Conservation (phyloP, 2,113 vertebrate genomes). For the Telmatochromis bifrenatus region DNA sequence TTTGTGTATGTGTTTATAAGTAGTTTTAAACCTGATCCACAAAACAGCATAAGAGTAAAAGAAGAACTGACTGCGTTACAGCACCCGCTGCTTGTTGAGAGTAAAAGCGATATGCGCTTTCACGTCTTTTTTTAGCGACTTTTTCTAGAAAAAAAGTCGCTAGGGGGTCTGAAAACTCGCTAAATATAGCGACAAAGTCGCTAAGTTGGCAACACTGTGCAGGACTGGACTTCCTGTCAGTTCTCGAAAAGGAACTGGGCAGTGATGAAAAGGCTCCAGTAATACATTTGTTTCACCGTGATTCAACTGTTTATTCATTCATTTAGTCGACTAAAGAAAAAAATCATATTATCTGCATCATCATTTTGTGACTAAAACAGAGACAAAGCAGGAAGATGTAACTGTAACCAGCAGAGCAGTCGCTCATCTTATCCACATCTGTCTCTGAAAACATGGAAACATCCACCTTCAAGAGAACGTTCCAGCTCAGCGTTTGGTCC, state of each 20-base stretch:
- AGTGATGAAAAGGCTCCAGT: background rate
- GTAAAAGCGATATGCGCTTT: too few species aligned
- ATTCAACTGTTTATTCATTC: background rate
- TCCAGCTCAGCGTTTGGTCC: background rate
- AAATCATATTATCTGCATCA: background rate
- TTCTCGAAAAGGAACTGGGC: rapidly evolving
- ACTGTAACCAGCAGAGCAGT: background rate
- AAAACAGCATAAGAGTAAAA: too few species aligned
- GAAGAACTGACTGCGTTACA: too few species aligned
- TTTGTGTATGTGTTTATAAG: too few species aligned
- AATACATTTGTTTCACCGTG: background rate
- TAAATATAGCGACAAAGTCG: too few species aligned
- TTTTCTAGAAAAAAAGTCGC: too few species aligned
- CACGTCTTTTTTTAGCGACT: too few species aligned
- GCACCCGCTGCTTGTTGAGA: too few species aligned
- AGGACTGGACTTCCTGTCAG: background rate
- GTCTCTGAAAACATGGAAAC: background rate
- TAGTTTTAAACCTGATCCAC: too few species aligned
- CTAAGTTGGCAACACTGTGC: too few species aligned
- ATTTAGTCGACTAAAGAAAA: background rate
- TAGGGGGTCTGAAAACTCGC: too few species aligned
- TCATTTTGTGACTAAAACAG: background rate
- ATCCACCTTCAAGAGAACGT: background rate
- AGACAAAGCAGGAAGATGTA: background rate
- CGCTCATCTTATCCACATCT: background rate